A percentile compares a stretch with the other conserved stretches of the same genome.
phyloP scores from a whole-genome alignment of 2,888 invertebrate genomes.

The Reticulitermes lucifugus region DNA sequence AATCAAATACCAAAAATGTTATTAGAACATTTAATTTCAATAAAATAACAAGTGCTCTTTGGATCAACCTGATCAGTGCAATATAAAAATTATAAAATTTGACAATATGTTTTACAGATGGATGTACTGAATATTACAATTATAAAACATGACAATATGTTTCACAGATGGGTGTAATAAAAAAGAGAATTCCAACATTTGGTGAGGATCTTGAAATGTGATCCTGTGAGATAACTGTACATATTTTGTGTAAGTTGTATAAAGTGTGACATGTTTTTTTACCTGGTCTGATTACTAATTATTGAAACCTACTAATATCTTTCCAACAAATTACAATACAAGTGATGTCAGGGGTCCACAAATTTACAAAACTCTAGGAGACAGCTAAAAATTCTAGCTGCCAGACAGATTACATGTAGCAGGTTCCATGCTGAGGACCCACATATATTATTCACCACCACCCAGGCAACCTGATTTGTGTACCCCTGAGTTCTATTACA shows the following conservation, averaged over 20 bases:
- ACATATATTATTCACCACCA: too few relatives aligned
- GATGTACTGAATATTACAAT: neutral
- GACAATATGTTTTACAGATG: neutral
- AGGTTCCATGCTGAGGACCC: too few relatives aligned
- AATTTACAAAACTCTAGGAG: too few relatives aligned
- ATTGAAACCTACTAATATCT: neutral
- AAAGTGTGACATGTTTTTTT: slow-evolving; percentile 51
- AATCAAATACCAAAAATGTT: too few relatives aligned
- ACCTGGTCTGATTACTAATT: neutral
- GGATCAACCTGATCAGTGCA: neutral
- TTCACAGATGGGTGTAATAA: neutral
- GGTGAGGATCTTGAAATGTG: slow-evolving; percentile 37
- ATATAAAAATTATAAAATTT: neutral
- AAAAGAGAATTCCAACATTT: neutral
- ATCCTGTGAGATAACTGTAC: slow-evolving; percentile 46
- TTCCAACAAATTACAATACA: too few relatives aligned
- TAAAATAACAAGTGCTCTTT: neutral
- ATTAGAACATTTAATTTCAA: neutral
- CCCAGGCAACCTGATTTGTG: too few relatives aligned
- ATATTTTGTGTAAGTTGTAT: slow-evolving; percentile 53
- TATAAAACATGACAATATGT: neutral
- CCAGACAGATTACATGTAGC: too few relatives aligned
- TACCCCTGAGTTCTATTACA: too few relatives aligned
- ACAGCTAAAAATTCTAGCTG: too few relatives aligned
- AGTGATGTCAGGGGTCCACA: too few relatives aligned